These are phyloP conservation scores for Harpagifer antarcticus DNA, from an alignment of 2,797 vertebrate species.

Conservation along the genomic window DNA sequence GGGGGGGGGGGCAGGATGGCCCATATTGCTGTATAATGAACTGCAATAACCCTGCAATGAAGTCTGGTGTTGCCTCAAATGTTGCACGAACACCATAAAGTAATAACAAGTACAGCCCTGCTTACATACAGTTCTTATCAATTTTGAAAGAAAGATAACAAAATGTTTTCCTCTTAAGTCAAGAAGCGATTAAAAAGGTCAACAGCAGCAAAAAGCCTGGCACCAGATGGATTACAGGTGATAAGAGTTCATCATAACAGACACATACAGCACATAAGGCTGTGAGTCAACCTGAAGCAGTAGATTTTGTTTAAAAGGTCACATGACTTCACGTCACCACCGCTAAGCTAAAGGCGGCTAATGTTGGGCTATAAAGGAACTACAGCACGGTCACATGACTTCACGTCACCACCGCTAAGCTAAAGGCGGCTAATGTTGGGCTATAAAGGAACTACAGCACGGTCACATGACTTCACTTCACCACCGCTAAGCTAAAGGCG, in stretches of 20 bases:
- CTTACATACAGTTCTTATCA: conserved; percentile 26
- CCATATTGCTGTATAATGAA: conserved; percentile 14
- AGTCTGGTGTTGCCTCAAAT: conserved; percentile 4
- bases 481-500: too few relatives aligned
- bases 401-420: too few relatives aligned
- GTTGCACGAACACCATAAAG: conserved; percentile 16
- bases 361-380: too few relatives aligned
- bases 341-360: too few relatives aligned
- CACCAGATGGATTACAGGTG: conserved; percentile 2
- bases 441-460: too few relatives aligned
- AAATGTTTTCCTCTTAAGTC: conserved; percentile 27
- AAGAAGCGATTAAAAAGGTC: conserved; percentile 42
- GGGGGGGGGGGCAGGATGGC: conserved; percentile 16
- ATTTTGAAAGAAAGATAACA: conserved; percentile 20
- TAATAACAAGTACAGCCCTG: not conserved
- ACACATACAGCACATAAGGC: not conserved
- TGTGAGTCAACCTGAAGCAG: conserved; percentile 3
- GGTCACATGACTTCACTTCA: too few relatives aligned
- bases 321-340: too few relatives aligned
- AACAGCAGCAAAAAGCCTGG: conserved; percentile 32
- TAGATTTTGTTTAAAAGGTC: not conserved
- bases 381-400: too few relatives aligned
- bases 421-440: too few relatives aligned
- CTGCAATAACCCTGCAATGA: conserved; percentile 19
- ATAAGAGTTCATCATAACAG: conserved; percentile 45